Evolutionary conservation across 2,113 vertebrate genomes (phyloP).

Genomic region (Pedetes capensis): DNA sequence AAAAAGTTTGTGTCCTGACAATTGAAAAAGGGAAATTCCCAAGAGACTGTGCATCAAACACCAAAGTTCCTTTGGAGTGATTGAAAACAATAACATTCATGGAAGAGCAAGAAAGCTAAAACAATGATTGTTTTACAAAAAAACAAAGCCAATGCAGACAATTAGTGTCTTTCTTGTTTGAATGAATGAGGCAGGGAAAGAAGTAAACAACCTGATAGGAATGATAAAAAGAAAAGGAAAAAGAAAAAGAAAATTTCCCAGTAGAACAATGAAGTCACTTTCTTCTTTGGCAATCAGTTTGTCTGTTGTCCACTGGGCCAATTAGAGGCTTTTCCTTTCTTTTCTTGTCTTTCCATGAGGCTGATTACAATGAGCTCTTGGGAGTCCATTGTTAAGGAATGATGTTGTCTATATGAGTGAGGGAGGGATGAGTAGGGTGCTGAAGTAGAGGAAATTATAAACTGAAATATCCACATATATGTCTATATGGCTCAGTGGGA

Average conservation of each 20-base stretch:
- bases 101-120: not conserved
- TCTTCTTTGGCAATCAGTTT: not conserved
- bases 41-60: not conserved
- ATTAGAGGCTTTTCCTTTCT: not conserved
- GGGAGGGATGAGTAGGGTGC: not conserved
- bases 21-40: not conserved
- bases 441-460: not conserved
- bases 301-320: not conserved
- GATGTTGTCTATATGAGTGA: not conserved
- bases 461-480: not conserved
- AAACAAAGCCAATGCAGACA: not conserved
- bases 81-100: not conserved
- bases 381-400: not conserved
- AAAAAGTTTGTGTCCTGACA: not conserved
- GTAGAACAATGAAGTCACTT: not conserved
- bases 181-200: not conserved
- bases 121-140: not conserved
- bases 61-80: not conserved
- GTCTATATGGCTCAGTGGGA: not conserved
- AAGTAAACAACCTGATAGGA: not conserved
- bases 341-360: not conserved
- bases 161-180: not conserved
- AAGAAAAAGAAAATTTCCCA: not conserved
- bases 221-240: not conserved
- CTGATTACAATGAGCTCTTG: not conserved